These are phyloP conservation scores for Sphecodes monilicornis DNA, from an alignment of 2,888 invertebrate genomes.

Conservation along the genomic window DNA sequence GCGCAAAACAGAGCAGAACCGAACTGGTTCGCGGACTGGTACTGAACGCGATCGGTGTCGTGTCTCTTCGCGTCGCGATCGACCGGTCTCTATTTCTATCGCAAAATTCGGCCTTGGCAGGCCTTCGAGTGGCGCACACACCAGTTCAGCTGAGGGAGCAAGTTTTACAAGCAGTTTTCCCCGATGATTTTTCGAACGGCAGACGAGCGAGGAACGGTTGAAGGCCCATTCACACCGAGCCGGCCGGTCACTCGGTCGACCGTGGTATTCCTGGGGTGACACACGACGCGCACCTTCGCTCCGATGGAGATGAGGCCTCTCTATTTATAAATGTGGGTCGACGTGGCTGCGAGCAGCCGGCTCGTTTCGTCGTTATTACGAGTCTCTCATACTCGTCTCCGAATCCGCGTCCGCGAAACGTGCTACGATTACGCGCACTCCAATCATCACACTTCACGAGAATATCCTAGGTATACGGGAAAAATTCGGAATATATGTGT, in stretches of 20 bases:
- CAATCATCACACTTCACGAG: not conserved
- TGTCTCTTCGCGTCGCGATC: not conserved
- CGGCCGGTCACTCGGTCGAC: slow-evolving; percentile 71
- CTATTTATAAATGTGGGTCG: slow-evolving; percentile 80
- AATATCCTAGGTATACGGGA: too few species aligned
- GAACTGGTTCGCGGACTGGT: not conserved
- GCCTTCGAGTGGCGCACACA: not conserved
- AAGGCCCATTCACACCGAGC: slow-evolving; percentile 64
- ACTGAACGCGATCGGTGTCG: not conserved
- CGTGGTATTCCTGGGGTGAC: slow-evolving; percentile 73
- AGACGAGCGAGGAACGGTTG: slow-evolving; percentile 15
- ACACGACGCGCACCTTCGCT: slow-evolving; percentile 68
- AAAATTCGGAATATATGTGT: too few species aligned
- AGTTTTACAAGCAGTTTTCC: slow-evolving; percentile 34
- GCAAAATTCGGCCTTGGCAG: slow-evolving; percentile 24
- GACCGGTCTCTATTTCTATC: slow-evolving; percentile 1
- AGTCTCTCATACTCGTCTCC: slow-evolving; percentile 28
- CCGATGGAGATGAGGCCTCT: slow-evolving; percentile 70
- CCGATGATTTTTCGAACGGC: slow-evolving; percentile 16
- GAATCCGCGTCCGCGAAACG: not conserved
- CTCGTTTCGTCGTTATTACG: slow-evolving; percentile 72
- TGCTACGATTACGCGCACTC: not conserved
- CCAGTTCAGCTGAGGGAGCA: not conserved
- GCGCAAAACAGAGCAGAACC: not conserved
- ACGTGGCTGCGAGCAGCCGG: slow-evolving; percentile 66